Conservation (phyloP, 2,797 vertebrate genomes). For the Todus mexicanus region DNA sequence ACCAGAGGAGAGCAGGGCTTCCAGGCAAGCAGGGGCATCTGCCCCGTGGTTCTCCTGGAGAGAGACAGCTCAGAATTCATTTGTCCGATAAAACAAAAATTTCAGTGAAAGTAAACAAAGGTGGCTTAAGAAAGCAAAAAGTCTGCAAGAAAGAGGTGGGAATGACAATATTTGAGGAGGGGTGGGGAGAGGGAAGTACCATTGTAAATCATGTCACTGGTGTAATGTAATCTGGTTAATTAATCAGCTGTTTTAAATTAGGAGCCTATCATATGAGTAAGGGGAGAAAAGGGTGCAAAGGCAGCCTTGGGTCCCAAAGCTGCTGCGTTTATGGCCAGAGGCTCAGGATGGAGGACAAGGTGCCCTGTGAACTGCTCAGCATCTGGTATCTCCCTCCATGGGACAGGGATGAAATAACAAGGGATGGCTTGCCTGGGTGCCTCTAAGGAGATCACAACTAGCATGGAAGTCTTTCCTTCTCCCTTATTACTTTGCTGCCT, state of each 20-base stretch:
- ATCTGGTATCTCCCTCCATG: accelerated
- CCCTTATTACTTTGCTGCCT: background rate
- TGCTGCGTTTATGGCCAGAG: background rate
- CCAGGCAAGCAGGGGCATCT: background rate
- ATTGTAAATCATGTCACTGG: background rate
- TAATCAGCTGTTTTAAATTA: background rate
- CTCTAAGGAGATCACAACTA: background rate
- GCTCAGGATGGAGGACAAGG: background rate
- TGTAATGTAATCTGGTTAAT: background rate
- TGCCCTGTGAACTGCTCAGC: background rate
- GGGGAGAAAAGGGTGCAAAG: background rate
- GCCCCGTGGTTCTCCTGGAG: background rate
- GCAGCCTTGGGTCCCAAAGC: background rate
- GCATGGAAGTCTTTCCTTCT: background rate
- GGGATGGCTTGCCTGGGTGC: background rate
- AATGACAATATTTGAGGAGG: background rate
- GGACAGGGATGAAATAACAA: background rate
- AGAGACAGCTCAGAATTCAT: background rate
- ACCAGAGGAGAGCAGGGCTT: background rate
- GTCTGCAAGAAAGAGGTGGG: background rate
- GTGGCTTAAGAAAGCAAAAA: background rate
- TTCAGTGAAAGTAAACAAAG: background rate
- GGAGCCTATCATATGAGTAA: background rate
- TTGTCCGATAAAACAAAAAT: background rate
- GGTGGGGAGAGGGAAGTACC: too few relatives aligned